Conservation (phyloP, 2,113 vertebrate species). For the Scomber scombrus region DNA sequence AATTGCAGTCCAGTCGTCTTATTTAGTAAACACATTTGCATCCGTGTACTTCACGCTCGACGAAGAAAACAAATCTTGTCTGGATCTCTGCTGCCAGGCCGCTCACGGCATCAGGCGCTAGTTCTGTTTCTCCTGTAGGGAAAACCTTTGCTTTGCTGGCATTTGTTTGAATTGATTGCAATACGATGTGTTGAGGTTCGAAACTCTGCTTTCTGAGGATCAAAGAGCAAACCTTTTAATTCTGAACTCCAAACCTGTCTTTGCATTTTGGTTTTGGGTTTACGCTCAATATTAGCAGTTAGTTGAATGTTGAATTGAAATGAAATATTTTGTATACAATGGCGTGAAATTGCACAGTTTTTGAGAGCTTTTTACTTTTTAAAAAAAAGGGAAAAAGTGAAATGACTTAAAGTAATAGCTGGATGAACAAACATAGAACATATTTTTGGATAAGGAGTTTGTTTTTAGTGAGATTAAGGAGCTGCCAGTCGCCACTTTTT, state of each 20-base stretch:
- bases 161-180: constrained; percentile 23
- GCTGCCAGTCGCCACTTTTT: constrained; percentile 45
- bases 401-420: constrained; percentile 31
- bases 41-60: constrained; percentile 6
- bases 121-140: constrained; percentile 9
- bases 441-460: constrained; percentile 70
- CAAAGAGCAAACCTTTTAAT: constrained; percentile 50
- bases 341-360: constrained; percentile 71
- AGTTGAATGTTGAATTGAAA: constrained; percentile 67
- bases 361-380: constrained; percentile 54
- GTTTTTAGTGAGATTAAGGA: constrained; percentile 57
- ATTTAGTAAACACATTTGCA: constrained; percentile 35
- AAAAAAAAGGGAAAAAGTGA: constrained; percentile 42
- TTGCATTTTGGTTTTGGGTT: constrained; percentile 59
- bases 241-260: constrained; percentile 14
- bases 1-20: neutral
- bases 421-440: constrained; percentile 66
- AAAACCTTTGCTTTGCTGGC: constrained; percentile 22
- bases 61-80: constrained; percentile 11
- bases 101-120: neutral
- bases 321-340: constrained; percentile 73
- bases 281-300: constrained; percentile 4
- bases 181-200: constrained; percentile 6
- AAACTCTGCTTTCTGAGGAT: constrained; percentile 30
- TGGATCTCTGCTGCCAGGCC: constrained; percentile 21